Evolutionary conservation across 2,888 invertebrate genomes (phyloP).

Genomic region (Apodemia duryi): DNA sequence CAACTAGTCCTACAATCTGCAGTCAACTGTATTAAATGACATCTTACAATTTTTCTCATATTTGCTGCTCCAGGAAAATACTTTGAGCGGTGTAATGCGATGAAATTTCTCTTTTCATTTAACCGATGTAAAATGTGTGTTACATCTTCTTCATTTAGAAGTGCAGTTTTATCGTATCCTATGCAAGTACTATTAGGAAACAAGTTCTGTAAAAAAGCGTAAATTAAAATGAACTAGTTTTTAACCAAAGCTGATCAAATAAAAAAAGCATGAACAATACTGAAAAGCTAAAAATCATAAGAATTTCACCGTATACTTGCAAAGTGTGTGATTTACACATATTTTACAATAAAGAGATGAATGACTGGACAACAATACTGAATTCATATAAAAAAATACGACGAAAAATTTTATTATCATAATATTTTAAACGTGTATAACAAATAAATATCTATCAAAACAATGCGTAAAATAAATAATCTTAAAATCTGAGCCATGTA

Average conservation of each 20-base stretch:
- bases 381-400: conserved; percentile 19
- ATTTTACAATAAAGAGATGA: conserved; percentile 27
- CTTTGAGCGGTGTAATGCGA: conserved; percentile 52
- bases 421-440: conserved; percentile 30
- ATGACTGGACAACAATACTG: conserved; percentile 9
- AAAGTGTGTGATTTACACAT: conserved; percentile 29
- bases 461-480: conserved; percentile 6
- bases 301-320: conserved; percentile 26
- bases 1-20: too few species aligned
- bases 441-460: conserved; percentile 15
- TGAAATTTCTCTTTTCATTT: conserved; percentile 57
- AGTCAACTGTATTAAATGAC: neutral
- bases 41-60: conserved; percentile 62
- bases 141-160: conserved; percentile 45
- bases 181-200: conserved; percentile 50
- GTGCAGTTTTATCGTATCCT: conserved; percentile 44
- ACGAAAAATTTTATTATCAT: conserved; percentile 23
- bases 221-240: neutral
- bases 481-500: conserved; percentile 38
- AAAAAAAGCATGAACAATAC: neutral
- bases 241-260: neutral
- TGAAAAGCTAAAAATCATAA: neutral
- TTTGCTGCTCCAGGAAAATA: conserved; percentile 59
- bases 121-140: conserved; percentile 49
- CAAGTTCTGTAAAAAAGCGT: conserved; percentile 21